Conservation (phyloP, 2,113 vertebrate species). For the Scytalopus superciliaris region DNA sequence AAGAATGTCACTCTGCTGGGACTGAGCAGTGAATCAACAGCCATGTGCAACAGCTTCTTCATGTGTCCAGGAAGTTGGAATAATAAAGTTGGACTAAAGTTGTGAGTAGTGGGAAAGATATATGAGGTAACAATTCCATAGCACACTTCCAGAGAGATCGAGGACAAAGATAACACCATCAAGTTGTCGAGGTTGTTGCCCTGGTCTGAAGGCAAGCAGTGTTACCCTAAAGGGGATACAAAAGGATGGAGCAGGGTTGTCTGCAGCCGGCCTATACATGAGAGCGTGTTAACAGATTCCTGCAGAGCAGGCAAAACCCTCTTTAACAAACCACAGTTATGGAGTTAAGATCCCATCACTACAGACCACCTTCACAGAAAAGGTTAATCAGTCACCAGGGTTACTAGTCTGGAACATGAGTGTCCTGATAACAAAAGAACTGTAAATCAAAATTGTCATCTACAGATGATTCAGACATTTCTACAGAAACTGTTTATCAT, state of each 20-base stretch:
- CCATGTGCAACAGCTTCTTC: not conserved
- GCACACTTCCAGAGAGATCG: not conserved
- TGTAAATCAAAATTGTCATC: slow-evolving; percentile 52
- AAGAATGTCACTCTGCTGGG: slow-evolving; percentile 17
- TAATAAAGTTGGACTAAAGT: not conserved
- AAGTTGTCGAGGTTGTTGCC: not conserved
- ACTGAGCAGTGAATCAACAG: not conserved
- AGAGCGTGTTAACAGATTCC: not conserved
- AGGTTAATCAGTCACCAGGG: slow-evolving; percentile 10
- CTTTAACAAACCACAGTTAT: not conserved
- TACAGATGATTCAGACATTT: slow-evolving; percentile 38
- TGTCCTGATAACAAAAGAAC: slow-evolving; percentile 41
- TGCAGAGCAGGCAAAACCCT: not conserved
- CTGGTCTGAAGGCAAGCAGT: not conserved
- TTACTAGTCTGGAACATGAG: slow-evolving; percentile 32
- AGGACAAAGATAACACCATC: not conserved
- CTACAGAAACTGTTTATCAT: slow-evolving; percentile 55
- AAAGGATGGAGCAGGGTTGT: not conserved
- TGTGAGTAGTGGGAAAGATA: not conserved
- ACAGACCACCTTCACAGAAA: not conserved
- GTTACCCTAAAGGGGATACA: not conserved
- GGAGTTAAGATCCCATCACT: not conserved
- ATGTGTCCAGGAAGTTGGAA: not conserved
- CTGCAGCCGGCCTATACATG: not conserved
- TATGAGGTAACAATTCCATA: not conserved